Evolutionary conservation across 2,797 vertebrate species (phyloP).

Genomic region (Enteromius afrohamiltoni): DNA sequence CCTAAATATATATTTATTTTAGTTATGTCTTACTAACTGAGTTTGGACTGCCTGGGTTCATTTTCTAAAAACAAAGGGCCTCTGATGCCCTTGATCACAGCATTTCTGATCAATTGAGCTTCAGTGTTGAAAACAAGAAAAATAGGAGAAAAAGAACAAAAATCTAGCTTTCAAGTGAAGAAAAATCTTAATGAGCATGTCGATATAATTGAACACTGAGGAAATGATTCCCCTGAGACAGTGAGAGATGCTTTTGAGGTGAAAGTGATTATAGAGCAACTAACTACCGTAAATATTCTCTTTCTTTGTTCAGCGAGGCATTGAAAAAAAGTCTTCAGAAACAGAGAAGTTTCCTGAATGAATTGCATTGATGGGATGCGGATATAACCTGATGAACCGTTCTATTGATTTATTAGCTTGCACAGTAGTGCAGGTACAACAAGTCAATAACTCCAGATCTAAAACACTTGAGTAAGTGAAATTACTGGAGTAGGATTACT

Average conservation of each 20-base stretch:
- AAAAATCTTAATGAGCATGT: slow-evolving; percentile 55
- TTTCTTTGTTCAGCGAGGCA: slow-evolving; percentile 40
- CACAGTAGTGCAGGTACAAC: slow-evolving; percentile 11
- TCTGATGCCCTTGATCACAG: not conserved
- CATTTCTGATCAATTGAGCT: slow-evolving; percentile 8
- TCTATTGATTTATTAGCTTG: slow-evolving; percentile 37
- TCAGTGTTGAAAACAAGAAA: slow-evolving; percentile 21
- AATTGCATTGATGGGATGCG: not conserved
- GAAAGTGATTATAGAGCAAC: slow-evolving; percentile 46
- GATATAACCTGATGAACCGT: slow-evolving; percentile 14
- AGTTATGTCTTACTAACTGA: not conserved
- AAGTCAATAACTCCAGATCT: slow-evolving; percentile 41
- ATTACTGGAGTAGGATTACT: slow-evolving; percentile 24
- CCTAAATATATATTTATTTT: not conserved
- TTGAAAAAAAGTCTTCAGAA: slow-evolving; percentile 5
- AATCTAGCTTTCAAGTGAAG: slow-evolving; percentile 46
- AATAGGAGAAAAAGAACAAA: not conserved
- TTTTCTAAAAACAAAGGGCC: slow-evolving; percentile 8
- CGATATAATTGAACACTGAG: slow-evolving; percentile 48
- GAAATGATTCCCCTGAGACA: slow-evolving; percentile 29
- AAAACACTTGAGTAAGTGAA: slow-evolving; percentile 41
- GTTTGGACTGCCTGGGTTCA: not conserved
- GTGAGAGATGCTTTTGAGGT: slow-evolving; percentile 36
- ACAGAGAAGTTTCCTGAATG: slow-evolving; percentile 19
- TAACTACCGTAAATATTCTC: slow-evolving; percentile 37